phyloP scores from a whole-genome alignment of 1,140 invertebrate genomes.

The Plectrocnemia conspersa region DNA sequence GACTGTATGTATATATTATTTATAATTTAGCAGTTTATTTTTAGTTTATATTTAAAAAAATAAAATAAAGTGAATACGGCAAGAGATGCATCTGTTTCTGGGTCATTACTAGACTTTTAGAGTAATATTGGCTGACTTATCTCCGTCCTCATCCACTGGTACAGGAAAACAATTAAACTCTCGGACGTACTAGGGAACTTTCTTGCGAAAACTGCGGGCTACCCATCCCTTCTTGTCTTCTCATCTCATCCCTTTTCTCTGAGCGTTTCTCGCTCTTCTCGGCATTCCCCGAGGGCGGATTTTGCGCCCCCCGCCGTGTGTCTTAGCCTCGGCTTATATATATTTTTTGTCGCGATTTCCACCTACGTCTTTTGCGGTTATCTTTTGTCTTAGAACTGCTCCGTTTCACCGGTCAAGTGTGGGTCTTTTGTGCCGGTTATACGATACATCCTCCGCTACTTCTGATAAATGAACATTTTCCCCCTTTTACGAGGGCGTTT shows the following conservation, averaged over 20 bases:
- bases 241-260: slow-evolving; percentile 14
- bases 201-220: slow-evolving; percentile 18
- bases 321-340: not conserved
- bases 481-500: slow-evolving; percentile 15
- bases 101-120: slow-evolving; percentile 22
- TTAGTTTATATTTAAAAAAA: too few species aligned
- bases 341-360: slow-evolving; percentile 25
- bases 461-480: slow-evolving; percentile 25
- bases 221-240: slow-evolving; percentile 22
- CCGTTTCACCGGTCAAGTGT: slow-evolving; percentile 29
- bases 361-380: slow-evolving; percentile 25
- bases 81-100: slow-evolving; percentile 27
- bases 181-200: slow-evolving; percentile 36
- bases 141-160: slow-evolving; percentile 33
- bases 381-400: slow-evolving; percentile 22
- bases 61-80: too few species aligned
- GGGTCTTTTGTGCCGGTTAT: slow-evolving; percentile 21
- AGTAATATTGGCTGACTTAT: slow-evolving; percentile 30
- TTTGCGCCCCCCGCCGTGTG: not conserved
- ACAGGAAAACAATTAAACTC: slow-evolving; percentile 46
- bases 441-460: slow-evolving; percentile 17
- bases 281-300: too few species aligned
- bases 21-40: too few species aligned
- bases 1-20: too few species aligned
- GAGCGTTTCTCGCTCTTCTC: slow-evolving; percentile 1